Evolutionary conservation across 1,140 invertebrate genomes (phyloP).

Genomic region (Camponotus vicinus): DNA sequence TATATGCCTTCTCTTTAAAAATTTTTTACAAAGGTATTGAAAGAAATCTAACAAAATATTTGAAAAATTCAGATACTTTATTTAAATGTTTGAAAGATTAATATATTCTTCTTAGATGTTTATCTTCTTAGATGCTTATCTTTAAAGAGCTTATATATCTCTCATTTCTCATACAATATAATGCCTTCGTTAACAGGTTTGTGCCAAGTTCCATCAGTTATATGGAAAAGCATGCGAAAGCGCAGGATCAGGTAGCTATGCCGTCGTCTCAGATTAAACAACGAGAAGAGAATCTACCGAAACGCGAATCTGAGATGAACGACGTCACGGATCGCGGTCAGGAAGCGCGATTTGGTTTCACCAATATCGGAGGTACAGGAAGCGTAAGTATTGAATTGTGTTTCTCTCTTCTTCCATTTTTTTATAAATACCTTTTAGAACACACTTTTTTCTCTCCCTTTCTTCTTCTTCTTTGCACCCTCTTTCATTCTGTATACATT

Average conservation of each 20-base stretch:
- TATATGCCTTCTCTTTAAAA: neutral
- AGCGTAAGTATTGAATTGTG: slow-evolving; percentile 68
- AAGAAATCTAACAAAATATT: neutral
- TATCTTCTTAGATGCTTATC: neutral
- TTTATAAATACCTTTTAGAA: neutral
- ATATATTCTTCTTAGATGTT: neutral
- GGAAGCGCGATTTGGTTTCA: slow-evolving; percentile 84
- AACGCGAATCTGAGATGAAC: slow-evolving; percentile 67
- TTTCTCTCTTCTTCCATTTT: neutral
- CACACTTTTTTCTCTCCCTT: neutral
- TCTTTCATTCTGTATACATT: neutral
- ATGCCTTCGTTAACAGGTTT: slow-evolving; percentile 76
- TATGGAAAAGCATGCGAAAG: slow-evolving; percentile 78
- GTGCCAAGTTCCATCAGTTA: slow-evolving; percentile 83
- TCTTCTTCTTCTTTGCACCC: no score
- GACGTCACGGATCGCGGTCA: slow-evolving; percentile 79
- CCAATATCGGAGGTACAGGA: slow-evolving; percentile 78
- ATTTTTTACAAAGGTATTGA: neutral
- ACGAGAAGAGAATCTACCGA: slow-evolving; percentile 58
- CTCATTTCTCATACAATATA: neutral
- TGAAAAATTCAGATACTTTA: neutral
- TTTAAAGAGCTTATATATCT: neutral
- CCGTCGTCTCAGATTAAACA: slow-evolving; percentile 71
- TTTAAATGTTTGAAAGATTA: neutral
- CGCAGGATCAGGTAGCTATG: slow-evolving; percentile 82